Evolutionary conservation across 2,797 vertebrate genomes (phyloP).

Genomic region (Ctenopoma kingsleyae): DNA sequence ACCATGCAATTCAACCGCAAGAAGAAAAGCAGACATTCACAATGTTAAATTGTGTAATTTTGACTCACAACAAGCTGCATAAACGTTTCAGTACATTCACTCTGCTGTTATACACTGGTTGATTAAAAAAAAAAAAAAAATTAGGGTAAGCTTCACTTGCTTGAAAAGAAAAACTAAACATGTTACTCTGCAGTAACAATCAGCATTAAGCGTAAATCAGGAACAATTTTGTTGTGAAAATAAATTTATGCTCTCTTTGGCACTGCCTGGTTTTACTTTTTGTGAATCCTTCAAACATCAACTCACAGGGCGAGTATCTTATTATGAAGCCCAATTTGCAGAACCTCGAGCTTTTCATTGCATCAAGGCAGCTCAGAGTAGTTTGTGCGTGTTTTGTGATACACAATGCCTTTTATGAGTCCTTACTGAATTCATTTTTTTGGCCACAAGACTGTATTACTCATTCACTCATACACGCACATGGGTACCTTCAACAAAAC

Average conservation of each 20-base stretch:
- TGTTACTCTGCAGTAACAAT: conserved; percentile 5
- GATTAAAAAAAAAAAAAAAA: not conserved
- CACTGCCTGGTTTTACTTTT: conserved; percentile 9
- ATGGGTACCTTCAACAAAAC: conserved; percentile 47
- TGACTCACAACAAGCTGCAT: conserved; percentile 4
- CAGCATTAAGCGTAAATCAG: not conserved
- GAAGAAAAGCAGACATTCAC: conserved; percentile 7
- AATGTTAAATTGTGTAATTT: conserved; percentile 2
- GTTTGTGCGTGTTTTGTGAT: conserved; percentile 45
- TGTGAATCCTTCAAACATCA: conserved; percentile 27
- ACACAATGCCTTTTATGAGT: conserved; percentile 46
- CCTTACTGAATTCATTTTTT: conserved; percentile 45
- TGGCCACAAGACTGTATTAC: conserved; percentile 51
- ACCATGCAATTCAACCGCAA: conserved; percentile 13
- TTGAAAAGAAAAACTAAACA: conserved; percentile 17
- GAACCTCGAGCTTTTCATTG: conserved; percentile 45
- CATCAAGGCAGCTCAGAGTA: conserved; percentile 34
- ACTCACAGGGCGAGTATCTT: conserved; percentile 23
- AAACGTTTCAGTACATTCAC: not conserved
- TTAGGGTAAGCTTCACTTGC: not conserved
- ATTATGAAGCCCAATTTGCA: conserved; percentile 34
- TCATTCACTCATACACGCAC: conserved; percentile 48
- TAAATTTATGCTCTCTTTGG: conserved; percentile 29
- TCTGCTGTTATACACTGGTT: not conserved
- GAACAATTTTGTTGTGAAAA: conserved; percentile 2